Base-by-base conservation (phyloP, 2,113 vertebrate genomes). In the Crotalus helleri region DNA sequence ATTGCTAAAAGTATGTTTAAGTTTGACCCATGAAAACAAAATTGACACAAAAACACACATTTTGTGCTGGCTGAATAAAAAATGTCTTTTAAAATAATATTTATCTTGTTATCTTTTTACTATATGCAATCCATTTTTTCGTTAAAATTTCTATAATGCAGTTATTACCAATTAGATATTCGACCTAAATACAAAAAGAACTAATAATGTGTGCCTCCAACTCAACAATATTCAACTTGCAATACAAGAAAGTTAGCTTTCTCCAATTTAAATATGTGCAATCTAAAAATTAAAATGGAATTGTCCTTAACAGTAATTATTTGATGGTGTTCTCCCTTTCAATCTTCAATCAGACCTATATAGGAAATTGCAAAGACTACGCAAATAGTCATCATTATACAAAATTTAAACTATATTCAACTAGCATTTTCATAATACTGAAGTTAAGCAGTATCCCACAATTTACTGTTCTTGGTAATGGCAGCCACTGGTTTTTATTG, bases 181-280 rank as follows among this genome's bases (percentile, higher is more conserved):
- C 13, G 57, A 33, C 57, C 19, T 29, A 89, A 89, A 39, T 57
- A 39, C 11, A 11, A 89, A 57, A 44, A 12, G 2, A 58, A 64
- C 10, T 64, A 64, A 64, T 64, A 64, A 29, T 64, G 26, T n/a
- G 61, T 64, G 61, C 26, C 94, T 94, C 94, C 91, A 94, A 74
- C 94, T 9, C 57, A 94, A 93, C 94, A 46, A 53, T 55, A 93
- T 91, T 93, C 90, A 94, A 85, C 90, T 93, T 91, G 92, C 90
- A 94, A 57, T 88, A 93, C 92, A 49, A 94, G 91, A 91, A 29
- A 93, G 90, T 94, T 85, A 24, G 46, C 61, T 86, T 53, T 53
- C 23, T 7, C 19, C n/a, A 61, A 24, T 15, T 69, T 90, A 54
- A 93, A n/a, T 23, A 24, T 93, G 49, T 5, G 15, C 49, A 86